Percentiles rank a stretch among this genome's conserved stretches.
Evolutionary conservation across 2,797 vertebrate genomes (phyloP).

Genomic region (Chrosomus eos): DNA sequence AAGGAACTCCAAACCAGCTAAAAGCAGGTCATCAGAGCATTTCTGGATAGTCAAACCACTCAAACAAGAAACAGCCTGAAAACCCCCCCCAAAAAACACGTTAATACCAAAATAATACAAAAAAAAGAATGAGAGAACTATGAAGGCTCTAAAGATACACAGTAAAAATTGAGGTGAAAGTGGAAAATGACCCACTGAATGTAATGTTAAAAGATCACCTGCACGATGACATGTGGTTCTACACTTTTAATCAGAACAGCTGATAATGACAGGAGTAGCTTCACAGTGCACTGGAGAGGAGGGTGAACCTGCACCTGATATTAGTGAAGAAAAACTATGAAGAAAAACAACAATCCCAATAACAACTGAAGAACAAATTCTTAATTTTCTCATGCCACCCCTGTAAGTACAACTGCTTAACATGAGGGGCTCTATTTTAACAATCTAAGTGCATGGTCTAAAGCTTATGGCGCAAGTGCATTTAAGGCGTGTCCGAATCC

Average conservation of each 20-base stretch:
- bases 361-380: not conserved
- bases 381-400: not conserved
- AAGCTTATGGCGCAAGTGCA: too few species aligned
- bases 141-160: not conserved
- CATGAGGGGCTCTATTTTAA: not conserved
- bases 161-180: not conserved
- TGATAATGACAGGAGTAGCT: constrained; percentile 81
- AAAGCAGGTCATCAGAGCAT: constrained; percentile 79
- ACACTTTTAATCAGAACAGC: constrained; percentile 80
- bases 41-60: constrained; percentile 76
- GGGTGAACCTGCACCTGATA: constrained; percentile 79
- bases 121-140: not conserved
- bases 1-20: constrained; percentile 85
- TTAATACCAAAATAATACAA: not conserved
- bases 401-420: not conserved
- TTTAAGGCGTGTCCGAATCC: too few species aligned
- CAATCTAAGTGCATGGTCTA: too few species aligned
- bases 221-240: constrained; percentile 78
- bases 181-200: not conserved
- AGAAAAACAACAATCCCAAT: not conserved
- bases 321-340: not conserved
- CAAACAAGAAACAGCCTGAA: constrained; percentile 83
- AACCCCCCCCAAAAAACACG: too few species aligned
- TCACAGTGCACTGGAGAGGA: constrained; percentile 79
- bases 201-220: constrained; percentile 74